A percentile compares a stretch with the other conserved stretches of the same genome.
phyloP scores from a whole-genome alignment of 2,888 invertebrate species.

The Callimorpha dominula region DNA sequence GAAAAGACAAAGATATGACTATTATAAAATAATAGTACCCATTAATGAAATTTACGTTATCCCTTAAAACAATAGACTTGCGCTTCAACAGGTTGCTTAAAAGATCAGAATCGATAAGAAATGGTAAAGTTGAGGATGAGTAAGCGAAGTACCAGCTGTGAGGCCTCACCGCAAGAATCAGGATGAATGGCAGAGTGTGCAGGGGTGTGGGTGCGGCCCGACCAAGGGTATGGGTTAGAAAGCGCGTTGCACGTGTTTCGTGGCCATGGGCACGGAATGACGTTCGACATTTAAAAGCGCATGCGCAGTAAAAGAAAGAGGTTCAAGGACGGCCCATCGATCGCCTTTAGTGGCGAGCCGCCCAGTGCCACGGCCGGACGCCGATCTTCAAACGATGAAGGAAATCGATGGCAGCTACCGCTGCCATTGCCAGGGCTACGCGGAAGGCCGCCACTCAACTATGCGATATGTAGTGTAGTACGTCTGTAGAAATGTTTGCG shows the following conservation, averaged over 20 bases:
- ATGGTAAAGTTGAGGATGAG: constrained; percentile 76
- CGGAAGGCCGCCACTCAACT: constrained; percentile 23
- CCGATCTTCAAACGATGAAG: constrained; percentile 59
- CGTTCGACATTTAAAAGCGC: constrained; percentile 75
- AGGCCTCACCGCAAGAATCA: constrained; percentile 59
- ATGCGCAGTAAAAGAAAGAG: constrained; percentile 67
- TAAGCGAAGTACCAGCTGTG: constrained; percentile 55
- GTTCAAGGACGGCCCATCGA: constrained; percentile 84
- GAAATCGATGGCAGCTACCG: constrained; percentile 62
- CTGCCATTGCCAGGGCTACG: constrained; percentile 68
- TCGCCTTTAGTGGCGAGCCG: constrained; percentile 67
- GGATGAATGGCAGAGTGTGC: constrained; percentile 67
- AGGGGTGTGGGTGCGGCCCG: constrained; percentile 23
- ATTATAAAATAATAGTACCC: neutral
- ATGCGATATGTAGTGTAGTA: constrained; percentile 10
- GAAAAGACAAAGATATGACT: neutral
- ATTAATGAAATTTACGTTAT: constrained; percentile 35
- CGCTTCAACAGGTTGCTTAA: constrained; percentile 66
- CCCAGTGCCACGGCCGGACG: constrained; percentile 74
- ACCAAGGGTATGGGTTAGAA: constrained; percentile 47
- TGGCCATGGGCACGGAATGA: constrained; percentile 82
- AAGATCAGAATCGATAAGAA: constrained; percentile 78
- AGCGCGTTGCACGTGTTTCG: constrained; percentile 68
- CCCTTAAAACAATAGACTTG: constrained; percentile 49
- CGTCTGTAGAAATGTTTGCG: neutral